Conservation (phyloP, 2,888 invertebrate genomes). For the Venustoraphidia nigricollis region DNA sequence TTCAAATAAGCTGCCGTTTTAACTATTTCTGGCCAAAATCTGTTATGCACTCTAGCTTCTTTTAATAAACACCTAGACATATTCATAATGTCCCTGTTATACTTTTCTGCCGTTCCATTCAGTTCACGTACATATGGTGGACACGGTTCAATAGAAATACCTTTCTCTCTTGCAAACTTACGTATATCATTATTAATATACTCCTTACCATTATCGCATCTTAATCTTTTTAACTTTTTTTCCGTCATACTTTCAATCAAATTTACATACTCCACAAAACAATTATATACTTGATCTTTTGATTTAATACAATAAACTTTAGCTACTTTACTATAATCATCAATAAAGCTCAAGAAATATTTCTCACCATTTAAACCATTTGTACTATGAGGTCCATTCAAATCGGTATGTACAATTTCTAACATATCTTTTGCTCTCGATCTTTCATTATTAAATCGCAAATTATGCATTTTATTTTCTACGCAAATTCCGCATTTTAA, state of each 20-base stretch:
- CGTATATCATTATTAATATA: constrained; percentile 8
- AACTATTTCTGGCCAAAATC: constrained; percentile 11
- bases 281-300: constrained; percentile 2
- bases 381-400: constrained; percentile 11
- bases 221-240: constrained; percentile 2
- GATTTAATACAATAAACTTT: constrained; percentile 1
- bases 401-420: constrained; percentile 14
- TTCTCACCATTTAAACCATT: constrained; percentile 6
- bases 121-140: constrained; percentile 12
- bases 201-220: constrained; percentile 7
- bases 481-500: constrained; percentile 14
- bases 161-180: constrained; percentile 12
- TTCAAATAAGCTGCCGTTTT: constrained; percentile 9
- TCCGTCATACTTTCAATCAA: neutral
- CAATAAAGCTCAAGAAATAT: constrained; percentile 5
- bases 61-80: constrained; percentile 11
- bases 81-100: constrained; percentile 13
- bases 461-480: constrained; percentile 15
- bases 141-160: constrained; percentile 8
- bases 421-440: constrained; percentile 11
- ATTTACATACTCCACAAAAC: constrained; percentile 3
- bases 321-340: constrained; percentile 3
- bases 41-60: constrained; percentile 11
- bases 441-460: too few species aligned
- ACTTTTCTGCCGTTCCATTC: constrained; percentile 13